A percentile compares a stretch with the other conserved stretches of the same genome.
These are phyloP conservation scores for Acleris emargana DNA, from an alignment of 2,888 invertebrate genomes.

Conservation along the genomic window DNA sequence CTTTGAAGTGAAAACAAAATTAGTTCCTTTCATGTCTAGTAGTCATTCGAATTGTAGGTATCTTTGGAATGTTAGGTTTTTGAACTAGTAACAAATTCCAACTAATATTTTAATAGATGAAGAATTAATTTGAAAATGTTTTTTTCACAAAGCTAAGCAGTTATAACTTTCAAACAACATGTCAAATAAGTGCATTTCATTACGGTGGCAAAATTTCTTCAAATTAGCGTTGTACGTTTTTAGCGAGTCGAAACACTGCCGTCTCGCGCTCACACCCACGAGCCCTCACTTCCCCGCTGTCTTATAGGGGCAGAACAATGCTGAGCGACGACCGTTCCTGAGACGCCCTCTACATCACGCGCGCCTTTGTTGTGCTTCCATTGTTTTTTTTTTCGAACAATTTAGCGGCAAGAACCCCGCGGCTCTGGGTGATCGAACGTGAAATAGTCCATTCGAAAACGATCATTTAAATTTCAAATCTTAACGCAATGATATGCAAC, in stretches of 20 bases:
- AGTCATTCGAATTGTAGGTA: not conserved
- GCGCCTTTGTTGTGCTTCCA: slow-evolving; percentile 63
- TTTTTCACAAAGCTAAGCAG: too few relatives aligned
- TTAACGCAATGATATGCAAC: slow-evolving; percentile 10
- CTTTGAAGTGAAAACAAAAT: slow-evolving; percentile 29
- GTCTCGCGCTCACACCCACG: slow-evolving; percentile 3
- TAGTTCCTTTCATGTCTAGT: slow-evolving; percentile 2
- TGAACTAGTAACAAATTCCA: not conserved
- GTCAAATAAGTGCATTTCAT: too few relatives aligned
- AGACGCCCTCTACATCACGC: slow-evolving; percentile 65
- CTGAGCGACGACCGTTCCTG: slow-evolving; percentile 54
- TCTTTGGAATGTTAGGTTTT: not conserved
- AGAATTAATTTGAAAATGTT: too few relatives aligned
- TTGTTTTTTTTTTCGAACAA: slow-evolving; percentile 68
- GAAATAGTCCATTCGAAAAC: slow-evolving; percentile 47
- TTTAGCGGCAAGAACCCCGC: slow-evolving; percentile 57
- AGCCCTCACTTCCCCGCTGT: slow-evolving; percentile 36
- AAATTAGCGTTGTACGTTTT: not conserved
- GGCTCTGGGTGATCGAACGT: slow-evolving; percentile 52
- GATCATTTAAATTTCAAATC: slow-evolving; percentile 31
- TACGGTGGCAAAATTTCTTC: too few relatives aligned
- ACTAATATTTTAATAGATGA: too few relatives aligned
- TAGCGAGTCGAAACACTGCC: slow-evolving; percentile 10
- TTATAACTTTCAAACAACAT: too few relatives aligned
- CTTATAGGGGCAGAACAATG: slow-evolving; percentile 65